These are phyloP conservation scores for Pseudomyrmex flavicornis DNA, from an alignment of 1,140 invertebrate genomes.

Conservation along the genomic window DNA sequence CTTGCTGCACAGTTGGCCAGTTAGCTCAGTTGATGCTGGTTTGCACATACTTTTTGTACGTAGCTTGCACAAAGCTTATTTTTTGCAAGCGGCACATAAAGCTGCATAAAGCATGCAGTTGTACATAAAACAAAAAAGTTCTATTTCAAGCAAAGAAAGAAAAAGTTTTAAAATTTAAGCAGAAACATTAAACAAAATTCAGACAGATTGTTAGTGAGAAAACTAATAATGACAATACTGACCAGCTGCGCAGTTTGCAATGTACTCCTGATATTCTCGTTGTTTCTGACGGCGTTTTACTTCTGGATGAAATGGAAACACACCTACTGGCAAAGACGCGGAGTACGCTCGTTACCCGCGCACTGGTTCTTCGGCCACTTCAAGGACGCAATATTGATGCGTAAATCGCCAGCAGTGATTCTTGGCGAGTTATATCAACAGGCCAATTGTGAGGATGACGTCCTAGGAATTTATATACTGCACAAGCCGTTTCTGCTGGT, in stretches of 20 bases:
- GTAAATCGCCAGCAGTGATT: constrained; percentile 75
- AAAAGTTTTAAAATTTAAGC: no score
- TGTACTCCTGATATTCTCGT: background rate
- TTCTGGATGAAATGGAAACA: constrained; percentile 72
- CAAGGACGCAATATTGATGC: constrained; percentile 71
- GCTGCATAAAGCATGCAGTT: no score
- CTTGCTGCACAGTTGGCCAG: no score
- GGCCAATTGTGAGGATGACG: constrained; percentile 56
- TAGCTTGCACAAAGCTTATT: no score
- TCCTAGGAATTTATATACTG: constrained; percentile 77
- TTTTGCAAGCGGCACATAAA: no score
- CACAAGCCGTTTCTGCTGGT: constrained; percentile 78
- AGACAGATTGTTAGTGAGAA: no score
- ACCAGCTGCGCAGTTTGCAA: background rate
- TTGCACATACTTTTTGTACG: no score
- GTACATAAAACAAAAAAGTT: no score
- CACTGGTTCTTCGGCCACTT: constrained; percentile 78
- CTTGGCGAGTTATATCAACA: constrained; percentile 78
- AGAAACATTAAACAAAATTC: constrained; percentile 46
- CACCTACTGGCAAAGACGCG: constrained; percentile 77
- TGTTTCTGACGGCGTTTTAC: constrained; percentile 25
- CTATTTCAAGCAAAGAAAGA: no score
- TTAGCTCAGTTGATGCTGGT: no score
- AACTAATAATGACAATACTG: constrained; percentile 9
- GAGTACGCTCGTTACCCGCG: constrained; percentile 68